Percentiles rank a stretch among this genome's conserved stretches.
phyloP scores from a whole-genome alignment of 2,113 vertebrate species.

The Euleptes europaea region DNA sequence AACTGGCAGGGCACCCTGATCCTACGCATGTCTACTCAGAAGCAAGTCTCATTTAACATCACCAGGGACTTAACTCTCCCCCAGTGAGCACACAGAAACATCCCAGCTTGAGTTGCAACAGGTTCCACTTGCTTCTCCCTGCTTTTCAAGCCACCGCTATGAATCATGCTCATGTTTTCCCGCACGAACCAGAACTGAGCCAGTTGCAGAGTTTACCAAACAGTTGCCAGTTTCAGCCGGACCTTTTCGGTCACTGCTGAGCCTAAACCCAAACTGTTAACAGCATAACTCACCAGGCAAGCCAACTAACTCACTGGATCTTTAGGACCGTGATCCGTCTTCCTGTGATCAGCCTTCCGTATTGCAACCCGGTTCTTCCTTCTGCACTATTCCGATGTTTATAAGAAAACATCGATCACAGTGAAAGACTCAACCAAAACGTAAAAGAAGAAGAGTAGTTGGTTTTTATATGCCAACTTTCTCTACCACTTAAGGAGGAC shows the following conservation, averaged over 20 bases:
- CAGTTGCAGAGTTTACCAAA: neutral
- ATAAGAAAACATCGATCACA: neutral
- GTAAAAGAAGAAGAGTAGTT: neutral
- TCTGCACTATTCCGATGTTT: neutral
- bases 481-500: too few relatives aligned
- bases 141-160: neutral
- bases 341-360: neutral
- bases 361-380: neutral
- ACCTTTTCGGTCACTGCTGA: neutral
- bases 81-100: neutral
- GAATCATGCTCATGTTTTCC: neutral
- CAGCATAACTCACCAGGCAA: too few relatives aligned
- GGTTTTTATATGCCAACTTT: too few relatives aligned
- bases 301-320: neutral
- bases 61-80: neutral
- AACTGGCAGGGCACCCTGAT: neutral
- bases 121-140: neutral
- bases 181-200: neutral
- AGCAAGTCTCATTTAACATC: neutral
- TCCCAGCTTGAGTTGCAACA: neutral
- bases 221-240: accelerated
- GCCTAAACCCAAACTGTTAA: neutral
- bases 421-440: neutral
- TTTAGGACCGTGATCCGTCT: neutral
- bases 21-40: neutral